Percentiles rank a stretch among this genome's conserved stretches.
These are phyloP conservation scores for Eulacestoma nigropectus DNA, from an alignment of 2,113 vertebrate genomes.

Conservation along the genomic window DNA sequence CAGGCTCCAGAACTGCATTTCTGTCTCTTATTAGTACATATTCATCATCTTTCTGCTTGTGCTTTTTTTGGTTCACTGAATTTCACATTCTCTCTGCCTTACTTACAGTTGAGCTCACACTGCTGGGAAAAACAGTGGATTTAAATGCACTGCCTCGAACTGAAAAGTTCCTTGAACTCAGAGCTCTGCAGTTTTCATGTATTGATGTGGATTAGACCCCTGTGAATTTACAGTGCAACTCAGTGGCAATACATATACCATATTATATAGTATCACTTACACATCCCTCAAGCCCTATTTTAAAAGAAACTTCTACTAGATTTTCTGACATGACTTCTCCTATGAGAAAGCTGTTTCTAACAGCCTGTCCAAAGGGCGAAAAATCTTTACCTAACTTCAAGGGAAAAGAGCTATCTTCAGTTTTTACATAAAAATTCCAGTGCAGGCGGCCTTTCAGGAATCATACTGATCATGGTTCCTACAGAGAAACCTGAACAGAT, in stretches of 20 bases:
- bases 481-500: neutral
- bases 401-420: neutral
- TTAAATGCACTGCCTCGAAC: neutral
- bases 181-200: neutral
- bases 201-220: neutral
- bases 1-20: neutral
- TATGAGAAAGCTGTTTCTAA: neutral
- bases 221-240: neutral
- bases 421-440: neutral
- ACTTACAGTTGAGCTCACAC: neutral
- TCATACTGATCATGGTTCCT: neutral
- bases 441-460: neutral
- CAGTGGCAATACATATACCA: neutral
- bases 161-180: neutral
- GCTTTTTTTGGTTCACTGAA: slow-evolving; percentile 8
- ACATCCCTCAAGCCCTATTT: neutral
- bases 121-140: neutral
- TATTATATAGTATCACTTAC: neutral
- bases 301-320: neutral
- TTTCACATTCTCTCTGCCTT: neutral
- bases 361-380: neutral
- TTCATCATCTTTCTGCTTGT: slow-evolving; percentile 2
- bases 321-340: neutral
- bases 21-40: slow-evolving; percentile 24
- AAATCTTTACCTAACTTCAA: neutral